Percentiles rank a stretch among this genome's conserved stretches.
Evolutionary conservation across 2,113 vertebrate genomes (phyloP).

Genomic region (Dicentrarchus labrax): DNA sequence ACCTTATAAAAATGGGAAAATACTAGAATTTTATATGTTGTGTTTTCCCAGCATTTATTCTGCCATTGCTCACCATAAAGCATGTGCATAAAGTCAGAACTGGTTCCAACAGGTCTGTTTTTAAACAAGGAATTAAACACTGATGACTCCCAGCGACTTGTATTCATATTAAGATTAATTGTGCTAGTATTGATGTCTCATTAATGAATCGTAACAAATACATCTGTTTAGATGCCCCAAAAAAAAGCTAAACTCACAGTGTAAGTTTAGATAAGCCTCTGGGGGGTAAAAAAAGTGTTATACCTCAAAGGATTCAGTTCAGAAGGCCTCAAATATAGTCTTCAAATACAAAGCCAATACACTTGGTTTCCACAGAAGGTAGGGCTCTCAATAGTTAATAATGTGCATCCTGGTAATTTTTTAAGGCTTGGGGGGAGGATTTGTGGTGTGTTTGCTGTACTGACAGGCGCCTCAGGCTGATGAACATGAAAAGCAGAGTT

Average conservation of each 20-base stretch:
- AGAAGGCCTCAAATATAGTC: background rate
- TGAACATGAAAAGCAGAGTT: background rate
- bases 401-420: background rate
- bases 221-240: background rate
- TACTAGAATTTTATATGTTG: background rate
- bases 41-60: background rate
- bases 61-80: background rate
- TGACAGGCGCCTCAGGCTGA: background rate
- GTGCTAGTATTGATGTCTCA: background rate
- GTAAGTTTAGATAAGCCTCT: background rate
- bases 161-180: background rate
- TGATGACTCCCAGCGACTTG: background rate
- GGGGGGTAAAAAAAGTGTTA: background rate
- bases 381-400: background rate
- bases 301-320: background rate
- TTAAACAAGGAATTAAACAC: no score
- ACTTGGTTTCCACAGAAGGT: background rate
- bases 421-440: background rate
- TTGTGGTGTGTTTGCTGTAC: background rate
- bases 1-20: background rate
- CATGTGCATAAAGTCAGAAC: background rate
- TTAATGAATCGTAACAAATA: background rate
- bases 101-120: no score
- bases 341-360: conserved; percentile 7
- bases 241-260: background rate